Evolutionary conservation across 2,888 invertebrate species (phyloP).

Genomic region (Ormyrus rosae): DNA sequence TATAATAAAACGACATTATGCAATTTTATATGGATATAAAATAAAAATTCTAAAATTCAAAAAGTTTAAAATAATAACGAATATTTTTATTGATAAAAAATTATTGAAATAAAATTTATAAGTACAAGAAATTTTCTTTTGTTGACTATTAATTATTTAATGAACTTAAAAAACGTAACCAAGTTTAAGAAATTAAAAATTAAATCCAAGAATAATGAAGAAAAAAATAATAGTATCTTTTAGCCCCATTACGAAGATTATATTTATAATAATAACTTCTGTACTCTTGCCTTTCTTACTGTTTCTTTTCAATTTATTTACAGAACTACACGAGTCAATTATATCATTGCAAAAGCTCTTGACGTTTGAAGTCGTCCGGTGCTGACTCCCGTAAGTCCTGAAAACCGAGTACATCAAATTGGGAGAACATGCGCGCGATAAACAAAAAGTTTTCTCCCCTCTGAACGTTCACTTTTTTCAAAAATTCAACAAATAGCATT

Average conservation of each 20-base stretch:
- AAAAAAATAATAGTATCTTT: constrained; percentile 37
- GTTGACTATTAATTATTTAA: background rate
- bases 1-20: no score
- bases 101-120: constrained; percentile 15
- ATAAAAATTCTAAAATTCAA: no score
- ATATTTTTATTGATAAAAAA: constrained; percentile 25
- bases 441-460: constrained; percentile 33
- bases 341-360: constrained; percentile 54
- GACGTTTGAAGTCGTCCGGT: constrained; percentile 43
- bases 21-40: no score
- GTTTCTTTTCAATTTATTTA: constrained; percentile 47
- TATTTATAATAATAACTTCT: constrained; percentile 65
- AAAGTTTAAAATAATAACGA: background rate
- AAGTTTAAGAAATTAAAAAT: no score
- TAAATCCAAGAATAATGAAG: background rate
- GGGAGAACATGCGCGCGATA: constrained; percentile 41
- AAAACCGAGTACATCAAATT: constrained; percentile 50
- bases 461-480: constrained; percentile 39
- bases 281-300: constrained; percentile 41
- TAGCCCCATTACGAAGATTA: constrained; percentile 67
- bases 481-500: constrained; percentile 53
- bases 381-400: constrained; percentile 44
- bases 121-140: constrained; percentile 17
- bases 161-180: background rate
- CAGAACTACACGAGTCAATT: constrained; percentile 53